These are phyloP conservation scores for Gymnocheta viridis DNA, from an alignment of 2,888 invertebrate species.

Conservation along the genomic window DNA sequence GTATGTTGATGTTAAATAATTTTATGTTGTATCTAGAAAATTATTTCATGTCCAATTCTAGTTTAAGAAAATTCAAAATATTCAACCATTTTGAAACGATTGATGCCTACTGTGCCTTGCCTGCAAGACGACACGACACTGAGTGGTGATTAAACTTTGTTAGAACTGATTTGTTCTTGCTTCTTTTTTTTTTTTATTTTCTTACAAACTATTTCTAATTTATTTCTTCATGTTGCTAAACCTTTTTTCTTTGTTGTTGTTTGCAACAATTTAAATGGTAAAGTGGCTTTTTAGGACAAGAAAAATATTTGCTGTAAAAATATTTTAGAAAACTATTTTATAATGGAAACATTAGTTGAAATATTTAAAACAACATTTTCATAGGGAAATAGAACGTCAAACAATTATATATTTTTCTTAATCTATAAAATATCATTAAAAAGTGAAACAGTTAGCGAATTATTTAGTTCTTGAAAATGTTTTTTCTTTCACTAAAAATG, in stretches of 20 bases:
- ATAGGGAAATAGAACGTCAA: neutral
- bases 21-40: too few species aligned
- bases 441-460: neutral
- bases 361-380: neutral
- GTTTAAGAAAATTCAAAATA: too few species aligned
- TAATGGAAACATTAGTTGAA: neutral
- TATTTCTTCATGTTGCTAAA: neutral
- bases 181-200: neutral
- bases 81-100: too few species aligned
- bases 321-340: conserved; percentile 7
- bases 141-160: conserved; percentile 13
- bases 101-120: too few species aligned
- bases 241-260: neutral
- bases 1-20: too few species aligned
- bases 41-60: too few species aligned
- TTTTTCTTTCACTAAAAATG: neutral
- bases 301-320: neutral
- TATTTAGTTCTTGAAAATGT: neutral
- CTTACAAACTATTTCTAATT: neutral
- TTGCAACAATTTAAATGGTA: neutral
- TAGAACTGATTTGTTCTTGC: neutral
- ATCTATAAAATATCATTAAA: neutral
- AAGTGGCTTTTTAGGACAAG: neutral
- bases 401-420: too few species aligned
- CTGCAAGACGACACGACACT: too few species aligned